These are phyloP conservation scores for Euura saliciscinereae DNA, from an alignment of 1,140 invertebrate genomes.

Conservation along the genomic window DNA sequence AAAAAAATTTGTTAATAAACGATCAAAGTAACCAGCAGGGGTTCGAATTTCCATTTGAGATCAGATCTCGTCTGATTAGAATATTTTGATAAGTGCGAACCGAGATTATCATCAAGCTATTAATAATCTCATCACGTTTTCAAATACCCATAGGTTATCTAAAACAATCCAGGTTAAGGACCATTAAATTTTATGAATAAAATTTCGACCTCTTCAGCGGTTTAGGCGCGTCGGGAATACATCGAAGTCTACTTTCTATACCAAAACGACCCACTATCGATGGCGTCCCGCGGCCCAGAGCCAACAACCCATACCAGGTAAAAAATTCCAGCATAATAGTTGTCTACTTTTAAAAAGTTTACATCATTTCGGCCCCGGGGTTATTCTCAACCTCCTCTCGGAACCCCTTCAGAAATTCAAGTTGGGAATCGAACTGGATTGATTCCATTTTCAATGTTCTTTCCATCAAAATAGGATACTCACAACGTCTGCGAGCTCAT, in stretches of 20 bases:
- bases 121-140: slow-evolving; percentile 1
- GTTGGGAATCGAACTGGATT: too few species aligned
- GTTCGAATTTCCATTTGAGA: neutral
- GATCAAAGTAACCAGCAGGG: neutral
- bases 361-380: too few species aligned
- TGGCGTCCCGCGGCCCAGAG: neutral
- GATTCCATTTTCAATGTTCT: too few species aligned
- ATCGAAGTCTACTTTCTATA: neutral
- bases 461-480: too few species aligned
- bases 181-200: slow-evolving; percentile 3
- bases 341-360: neutral
- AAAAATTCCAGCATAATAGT: neutral
- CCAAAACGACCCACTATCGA: neutral
- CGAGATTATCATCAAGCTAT: neutral
- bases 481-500: too few species aligned
- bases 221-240: neutral
- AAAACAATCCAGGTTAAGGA: neutral
- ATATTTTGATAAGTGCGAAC: too few species aligned
- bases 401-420: too few species aligned
- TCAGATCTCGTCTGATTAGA: too few species aligned
- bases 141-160: slow-evolving; percentile 2
- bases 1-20: too few species aligned
- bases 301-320: neutral
- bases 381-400: too few species aligned
- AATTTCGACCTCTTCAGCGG: neutral